Base-by-base conservation (phyloP, 2,797 vertebrate species). In the Crocodylus rhombifer region DNA sequence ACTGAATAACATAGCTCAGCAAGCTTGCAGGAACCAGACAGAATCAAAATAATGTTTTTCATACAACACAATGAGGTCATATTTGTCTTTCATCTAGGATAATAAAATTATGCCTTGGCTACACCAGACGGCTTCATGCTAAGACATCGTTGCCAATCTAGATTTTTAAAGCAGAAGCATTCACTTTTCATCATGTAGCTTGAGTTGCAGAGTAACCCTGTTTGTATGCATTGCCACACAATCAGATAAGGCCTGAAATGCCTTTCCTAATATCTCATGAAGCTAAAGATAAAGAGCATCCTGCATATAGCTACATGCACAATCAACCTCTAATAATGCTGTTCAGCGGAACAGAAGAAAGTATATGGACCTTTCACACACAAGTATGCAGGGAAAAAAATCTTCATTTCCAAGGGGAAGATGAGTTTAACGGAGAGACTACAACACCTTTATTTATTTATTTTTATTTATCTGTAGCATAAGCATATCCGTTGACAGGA, bases 51-150 rank as follows among this genome's bases (percentile, higher is more conserved):
- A 86, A 83, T 36, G 71, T 79, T 95, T 93, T 93, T 91, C 81
- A 89, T 92, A 89, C 86, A 92, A 95, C 75, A 91, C 78, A 94
- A 91, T 95, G 92, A 96, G 92, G 88, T 95, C 89, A 91, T 86
- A 82, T 92, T 95, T 94, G 87, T 89, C 85, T 97, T 97, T 97
- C 91, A 95, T 94, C 90, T 86, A 30, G 57, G 81, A 91, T 93
- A 95, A 95, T 82, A 95, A 93, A 95, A 97, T 95, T 94, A 95
- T 63, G 81, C 75, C 92, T 94, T 93, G 90, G 88, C 94, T 93
- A 92, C 84, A 90, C 17, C 0, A 10, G 58, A 77, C 2, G 4
- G 92, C 84, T 96, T 94, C 73, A 90, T 90, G 81, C 86, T 81
- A 87, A 96, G 67, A 69, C 80, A 85, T 79, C 88, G 33, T 23